Evolutionary conservation across 2,888 invertebrate genomes (phyloP).

Genomic region (Corbicula japonica): DNA sequence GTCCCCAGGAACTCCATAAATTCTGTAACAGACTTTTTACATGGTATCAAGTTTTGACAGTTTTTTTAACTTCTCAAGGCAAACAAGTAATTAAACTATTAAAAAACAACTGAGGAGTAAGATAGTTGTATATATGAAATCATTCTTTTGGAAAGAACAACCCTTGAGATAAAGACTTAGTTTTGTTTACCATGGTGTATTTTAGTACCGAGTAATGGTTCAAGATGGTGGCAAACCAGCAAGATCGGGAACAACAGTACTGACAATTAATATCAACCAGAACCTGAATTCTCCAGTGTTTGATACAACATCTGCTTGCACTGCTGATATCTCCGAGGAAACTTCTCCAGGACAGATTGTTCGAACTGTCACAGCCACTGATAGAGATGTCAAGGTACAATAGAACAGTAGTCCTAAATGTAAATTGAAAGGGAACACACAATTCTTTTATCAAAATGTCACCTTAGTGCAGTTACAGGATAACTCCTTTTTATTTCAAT

Average conservation of each 20-base stretch:
- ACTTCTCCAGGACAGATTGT: conserved; percentile 48
- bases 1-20: too few relatives aligned
- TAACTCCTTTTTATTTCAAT: too few relatives aligned
- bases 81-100: too few relatives aligned
- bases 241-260: conserved; percentile 62
- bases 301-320: conserved; percentile 26
- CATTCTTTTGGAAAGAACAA: too few relatives aligned
- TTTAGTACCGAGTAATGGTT: conserved; percentile 76
- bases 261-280: conserved; percentile 76
- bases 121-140: too few relatives aligned
- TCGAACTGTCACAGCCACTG: conserved; percentile 67
- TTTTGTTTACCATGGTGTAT: too few relatives aligned
- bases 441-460: not conserved
- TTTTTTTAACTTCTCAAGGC: too few relatives aligned
- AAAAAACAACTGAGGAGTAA: too few relatives aligned
- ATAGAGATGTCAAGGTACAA: conserved; percentile 71
- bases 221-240: conserved; percentile 82
- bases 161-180: too few relatives aligned
- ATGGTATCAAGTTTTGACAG: too few relatives aligned
- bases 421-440: not conserved
- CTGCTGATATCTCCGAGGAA: conserved; percentile 67
- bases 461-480: not conserved
- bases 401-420: not conserved
- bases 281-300: conserved; percentile 79
- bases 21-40: too few relatives aligned